Evolutionary conservation across 1,140 invertebrate genomes (phyloP).

Genomic region (Pseudoatta argentina): DNA sequence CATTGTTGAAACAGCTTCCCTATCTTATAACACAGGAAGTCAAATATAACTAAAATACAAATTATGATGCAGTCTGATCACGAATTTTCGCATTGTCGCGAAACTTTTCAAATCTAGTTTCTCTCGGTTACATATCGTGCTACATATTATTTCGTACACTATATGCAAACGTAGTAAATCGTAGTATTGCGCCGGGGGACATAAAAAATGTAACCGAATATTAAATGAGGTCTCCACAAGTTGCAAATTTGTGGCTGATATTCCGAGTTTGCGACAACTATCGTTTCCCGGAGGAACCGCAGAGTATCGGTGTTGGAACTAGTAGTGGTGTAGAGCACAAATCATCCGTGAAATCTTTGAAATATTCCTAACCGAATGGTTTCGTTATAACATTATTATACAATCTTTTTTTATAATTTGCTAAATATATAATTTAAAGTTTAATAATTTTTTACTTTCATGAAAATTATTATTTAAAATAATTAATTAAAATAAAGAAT

Average conservation of each 20-base stretch:
- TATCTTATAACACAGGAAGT: not conserved
- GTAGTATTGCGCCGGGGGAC: conserved; percentile 58
- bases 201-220: conserved; percentile 62
- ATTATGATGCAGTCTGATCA: conserved; percentile 15
- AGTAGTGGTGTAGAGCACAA: conserved; percentile 34
- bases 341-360: conserved; percentile 53
- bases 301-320: conserved; percentile 44
- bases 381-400: conserved; percentile 37
- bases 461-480: not conserved
- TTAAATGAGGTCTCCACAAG: conserved; percentile 60
- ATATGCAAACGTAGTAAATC: conserved; percentile 56
- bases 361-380: conserved; percentile 9
- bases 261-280: conserved; percentile 64
- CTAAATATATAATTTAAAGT: not conserved
- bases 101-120: conserved; percentile 44
- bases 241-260: conserved; percentile 58
- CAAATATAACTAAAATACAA: not conserved
- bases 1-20: not conserved
- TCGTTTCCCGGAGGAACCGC: conserved; percentile 54
- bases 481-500: not conserved
- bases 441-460: not conserved
- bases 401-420: not conserved
- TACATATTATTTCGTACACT: conserved; percentile 41
- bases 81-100: conserved; percentile 12
- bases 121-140: conserved; percentile 9